Evolutionary conservation across 2,888 invertebrate species (phyloP).

Genomic region (Cephus runcator): DNA sequence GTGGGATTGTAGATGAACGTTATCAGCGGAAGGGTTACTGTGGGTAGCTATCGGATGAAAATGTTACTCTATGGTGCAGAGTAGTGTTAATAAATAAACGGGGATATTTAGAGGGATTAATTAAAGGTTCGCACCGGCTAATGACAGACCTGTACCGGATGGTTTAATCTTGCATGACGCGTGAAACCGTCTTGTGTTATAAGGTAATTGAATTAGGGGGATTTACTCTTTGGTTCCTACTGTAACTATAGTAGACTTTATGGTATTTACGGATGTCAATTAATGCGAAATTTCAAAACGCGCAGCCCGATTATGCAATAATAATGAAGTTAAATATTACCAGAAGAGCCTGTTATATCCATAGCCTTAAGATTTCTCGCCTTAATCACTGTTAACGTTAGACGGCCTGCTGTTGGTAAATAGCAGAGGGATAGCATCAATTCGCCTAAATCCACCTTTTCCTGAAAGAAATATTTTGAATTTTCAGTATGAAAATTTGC

Average conservation of each 20-base stretch:
- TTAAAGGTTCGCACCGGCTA: no score
- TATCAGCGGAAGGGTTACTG: background rate
- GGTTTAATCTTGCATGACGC: background rate
- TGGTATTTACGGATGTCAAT: no score
- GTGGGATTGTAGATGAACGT: conserved; percentile 37
- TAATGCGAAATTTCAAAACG: no score
- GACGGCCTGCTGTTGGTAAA: conserved; percentile 88
- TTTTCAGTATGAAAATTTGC: no score
- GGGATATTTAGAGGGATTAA: no score
- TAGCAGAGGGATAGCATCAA: conserved; percentile 92
- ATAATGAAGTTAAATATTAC: conserved; percentile 63
- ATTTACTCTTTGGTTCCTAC: background rate
- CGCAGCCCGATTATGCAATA: no score
- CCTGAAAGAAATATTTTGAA: conserved; percentile 66
- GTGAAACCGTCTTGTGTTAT: background rate
- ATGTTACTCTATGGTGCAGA: no score
- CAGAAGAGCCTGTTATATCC: conserved; percentile 94
- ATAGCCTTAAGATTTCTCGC: conserved; percentile 91
- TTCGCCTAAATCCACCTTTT: conserved; percentile 90
- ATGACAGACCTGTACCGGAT: background rate
- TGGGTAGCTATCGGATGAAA: no score
- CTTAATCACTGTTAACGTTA: conserved; percentile 92
- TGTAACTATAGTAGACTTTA: no score
- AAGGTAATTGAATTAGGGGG: background rate
- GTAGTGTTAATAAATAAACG: no score